Evolutionary conservation across 2,888 invertebrate genomes (phyloP), one percentile per base, ranked within the genome.

Genomic region (Macrosiphum euphorbiae): DNA sequence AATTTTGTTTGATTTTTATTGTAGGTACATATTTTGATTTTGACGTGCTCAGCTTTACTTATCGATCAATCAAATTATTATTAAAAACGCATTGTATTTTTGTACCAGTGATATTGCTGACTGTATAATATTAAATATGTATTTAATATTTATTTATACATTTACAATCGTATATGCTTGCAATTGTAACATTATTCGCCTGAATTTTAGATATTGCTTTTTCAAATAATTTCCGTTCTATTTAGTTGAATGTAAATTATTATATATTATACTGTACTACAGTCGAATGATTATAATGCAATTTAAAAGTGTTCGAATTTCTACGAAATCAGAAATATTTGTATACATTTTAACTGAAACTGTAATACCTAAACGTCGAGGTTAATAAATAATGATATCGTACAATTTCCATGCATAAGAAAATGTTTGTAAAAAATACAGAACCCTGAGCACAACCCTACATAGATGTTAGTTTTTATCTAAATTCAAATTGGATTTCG

Each of bases 1-100:
- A 55, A 35, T 88, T 88, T 88, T 35, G n/a, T 52, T 88, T 86
- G 47, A 86, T 47, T 86, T 28, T 35, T 78, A 78, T 78, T 78
- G 35, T 78, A 35, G 78, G 78, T 35, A 35, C 78, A 78, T 78
- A 78, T 78, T 78, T 78, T 7, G 78, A 78, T 35, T 35, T 78
- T 78, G 78, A 78, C 35, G 35, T 35, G 20, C 26, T 78, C 78
- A 35, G 78, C 35, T 78, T 78, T 78, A 78, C 35, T 35, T 35
- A 78, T 78, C 78, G 35, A 78, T 86, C 41, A 86, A 86, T 86
- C 44, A 44, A 86, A 41, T 44, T 86, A 86, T 86, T 47, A 47
- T 86, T 44, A 86, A 44, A 85, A 44, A 86, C 26, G 28, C 41
- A 44, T 47, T 35, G 35, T 41, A 78, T 78, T 78, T 78, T 78